A percentile compares a stretch with the other conserved stretches of the same genome.
Evolutionary conservation across 2,888 invertebrate genomes (phyloP).

Genomic region (Cephus sareptanus): DNA sequence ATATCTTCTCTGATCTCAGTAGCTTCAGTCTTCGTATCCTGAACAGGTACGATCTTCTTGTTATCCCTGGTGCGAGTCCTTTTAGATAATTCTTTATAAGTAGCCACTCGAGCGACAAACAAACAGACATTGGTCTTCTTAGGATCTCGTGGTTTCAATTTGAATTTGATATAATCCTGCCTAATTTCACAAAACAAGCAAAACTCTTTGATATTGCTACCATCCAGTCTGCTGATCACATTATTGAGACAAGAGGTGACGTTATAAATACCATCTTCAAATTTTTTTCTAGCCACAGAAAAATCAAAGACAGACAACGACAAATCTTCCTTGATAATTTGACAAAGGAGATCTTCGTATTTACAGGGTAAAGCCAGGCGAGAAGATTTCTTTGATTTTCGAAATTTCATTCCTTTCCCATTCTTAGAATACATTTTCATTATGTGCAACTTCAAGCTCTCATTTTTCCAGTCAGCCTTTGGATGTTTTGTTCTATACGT

Average conservation of each 20-base stretch:
- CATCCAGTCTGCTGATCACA: conserved; percentile 25
- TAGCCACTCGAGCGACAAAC: conserved; percentile 37
- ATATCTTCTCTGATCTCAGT: background rate
- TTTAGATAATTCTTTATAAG: conserved; percentile 25
- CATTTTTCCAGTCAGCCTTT: conserved; percentile 22
- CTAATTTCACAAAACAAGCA: conserved; percentile 41
- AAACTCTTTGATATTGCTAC: conserved; percentile 27
- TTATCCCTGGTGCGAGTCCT: background rate
- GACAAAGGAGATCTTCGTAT: conserved; percentile 27
- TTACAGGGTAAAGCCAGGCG: conserved; percentile 38
- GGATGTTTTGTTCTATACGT: conserved; percentile 13
- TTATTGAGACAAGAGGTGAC: conserved; percentile 38
- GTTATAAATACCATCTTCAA: conserved; percentile 22
- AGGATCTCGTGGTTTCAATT: conserved; percentile 23
- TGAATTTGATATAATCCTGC: conserved; percentile 36
- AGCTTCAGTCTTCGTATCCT: background rate
- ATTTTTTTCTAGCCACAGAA: conserved; percentile 19
- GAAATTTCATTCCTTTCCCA: background rate
- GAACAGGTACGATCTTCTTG: background rate
- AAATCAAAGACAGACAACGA: conserved; percentile 16
- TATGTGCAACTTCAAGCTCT: conserved; percentile 7
- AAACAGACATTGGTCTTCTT: background rate
- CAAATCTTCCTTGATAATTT: conserved; percentile 35
- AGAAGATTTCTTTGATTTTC: background rate
- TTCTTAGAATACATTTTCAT: conserved; percentile 8